Percentiles rank a stretch among this genome's conserved stretches.
Conservation (phyloP, 2,113 vertebrate species). For the Eulemur rufifrons region DNA sequence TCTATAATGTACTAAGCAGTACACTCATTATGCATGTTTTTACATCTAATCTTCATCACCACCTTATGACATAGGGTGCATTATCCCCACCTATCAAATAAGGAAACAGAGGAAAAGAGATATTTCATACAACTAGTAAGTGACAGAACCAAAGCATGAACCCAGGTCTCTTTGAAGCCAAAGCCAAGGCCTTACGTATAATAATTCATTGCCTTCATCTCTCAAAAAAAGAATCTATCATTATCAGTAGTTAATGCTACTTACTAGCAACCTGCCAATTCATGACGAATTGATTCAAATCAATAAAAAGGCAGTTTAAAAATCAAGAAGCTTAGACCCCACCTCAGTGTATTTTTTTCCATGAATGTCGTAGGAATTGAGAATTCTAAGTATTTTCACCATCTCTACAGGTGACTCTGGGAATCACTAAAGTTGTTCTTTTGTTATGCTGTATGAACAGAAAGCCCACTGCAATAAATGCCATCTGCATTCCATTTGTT, state of each 20-base stretch:
- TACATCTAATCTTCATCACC: neutral
- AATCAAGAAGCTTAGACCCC: neutral
- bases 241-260: neutral
- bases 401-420: neutral
- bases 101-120: neutral
- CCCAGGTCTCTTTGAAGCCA: neutral
- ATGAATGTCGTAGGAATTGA: neutral
- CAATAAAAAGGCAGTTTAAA: neutral
- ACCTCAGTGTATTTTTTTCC: neutral
- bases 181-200: neutral
- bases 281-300: neutral
- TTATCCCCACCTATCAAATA: neutral
- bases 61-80: neutral
- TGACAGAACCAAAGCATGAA: neutral
- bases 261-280: neutral
- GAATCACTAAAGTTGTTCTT: neutral
- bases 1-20: neutral
- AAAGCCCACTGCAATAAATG: neutral
- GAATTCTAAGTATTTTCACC: constrained; percentile 7
- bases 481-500: neutral
- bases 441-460: neutral
- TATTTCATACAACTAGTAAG: neutral
- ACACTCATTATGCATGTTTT: neutral
- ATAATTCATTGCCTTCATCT: neutral
- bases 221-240: neutral